Evolutionary conservation across 2,888 invertebrate species (phyloP).

Genomic region (Pheosia tremula): DNA sequence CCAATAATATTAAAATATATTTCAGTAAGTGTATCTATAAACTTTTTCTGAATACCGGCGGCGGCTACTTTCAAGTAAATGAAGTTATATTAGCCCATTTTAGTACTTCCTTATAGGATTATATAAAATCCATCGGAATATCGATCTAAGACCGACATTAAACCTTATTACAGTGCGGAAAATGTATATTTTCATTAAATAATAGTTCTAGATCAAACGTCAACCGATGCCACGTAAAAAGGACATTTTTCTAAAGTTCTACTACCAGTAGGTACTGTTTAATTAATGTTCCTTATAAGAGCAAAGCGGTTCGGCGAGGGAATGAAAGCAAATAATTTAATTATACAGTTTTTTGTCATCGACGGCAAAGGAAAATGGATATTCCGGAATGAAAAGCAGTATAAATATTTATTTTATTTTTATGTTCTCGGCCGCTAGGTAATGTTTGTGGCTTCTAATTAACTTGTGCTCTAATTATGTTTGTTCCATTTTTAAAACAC

Average conservation of each 20-base stretch:
- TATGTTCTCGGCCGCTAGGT: not conserved
- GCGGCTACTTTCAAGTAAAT: slow-evolving; percentile 23
- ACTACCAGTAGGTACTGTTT: slow-evolving; percentile 32
- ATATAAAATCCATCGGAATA: slow-evolving; percentile 19
- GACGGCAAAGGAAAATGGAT: slow-evolving; percentile 13
- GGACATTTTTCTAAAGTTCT: slow-evolving; percentile 22
- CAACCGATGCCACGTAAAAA: slow-evolving; percentile 27
- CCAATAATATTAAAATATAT: not conserved
- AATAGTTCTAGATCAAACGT: slow-evolving; percentile 31
- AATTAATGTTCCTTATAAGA: slow-evolving; percentile 49
- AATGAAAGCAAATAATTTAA: slow-evolving; percentile 46
- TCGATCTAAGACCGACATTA: not conserved
- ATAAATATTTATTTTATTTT: slow-evolving; percentile 1
- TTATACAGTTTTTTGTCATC: slow-evolving; percentile 39
- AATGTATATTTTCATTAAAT: slow-evolving; percentile 13
- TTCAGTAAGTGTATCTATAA: no score
- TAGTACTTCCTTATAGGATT: slow-evolving; percentile 21
- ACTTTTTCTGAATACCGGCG: slow-evolving; percentile 16
- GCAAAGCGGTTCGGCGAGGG: slow-evolving; percentile 36
- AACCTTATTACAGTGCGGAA: accelerated
- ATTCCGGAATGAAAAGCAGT: not conserved
- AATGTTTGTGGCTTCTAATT: not conserved
- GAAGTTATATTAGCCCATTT: slow-evolving; percentile 25
- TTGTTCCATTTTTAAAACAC: not conserved
- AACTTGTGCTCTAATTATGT: not conserved